Base-by-base conservation (phyloP, 2,113 vertebrate species). In the Gopherus flavomarginatus region DNA sequence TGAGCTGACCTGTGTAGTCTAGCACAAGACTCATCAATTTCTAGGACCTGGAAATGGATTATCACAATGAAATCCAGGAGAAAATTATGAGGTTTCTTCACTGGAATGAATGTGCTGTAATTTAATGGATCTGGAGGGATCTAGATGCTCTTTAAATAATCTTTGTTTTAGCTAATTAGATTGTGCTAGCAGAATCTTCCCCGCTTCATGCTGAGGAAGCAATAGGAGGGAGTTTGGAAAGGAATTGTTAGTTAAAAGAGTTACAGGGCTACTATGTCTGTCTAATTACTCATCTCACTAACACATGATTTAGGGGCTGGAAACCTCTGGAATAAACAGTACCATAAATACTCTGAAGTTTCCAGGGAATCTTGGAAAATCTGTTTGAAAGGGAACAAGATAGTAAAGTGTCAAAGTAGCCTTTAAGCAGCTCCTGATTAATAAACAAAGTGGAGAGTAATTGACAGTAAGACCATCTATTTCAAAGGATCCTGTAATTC, bases 251-350 rank as follows among this genome's bases (percentile, higher is more conserved):
- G 35, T 92, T 94, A 89, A 90, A 96, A 94, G 49, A 59, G 38
- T 62, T 79, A 53, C 44, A 21, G 11, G 78, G 59, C 57, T 87
- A 47, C 77, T 84, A 16, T 77, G 38, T 38, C 42, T 95, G 54
- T 54, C 38, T 91, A 95, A 97, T 97, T 96, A 88, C 69, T 91
- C 82, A 78, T 52, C n/a, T 44, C 13, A 78, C 54, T 89, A 96
- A 79, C 81, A 92, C 53, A 93, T 81, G 87, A 0, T 2, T 13
- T 82, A 88, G 14, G 90, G 81, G 54, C 42, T 83, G 84, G n/a
- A 50, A 92, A 2, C 3, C 6, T 38, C 38, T 91, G 80, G 56
- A 88, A 88, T 54, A 91, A 91, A 81, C 14, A 29, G 22, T 83
- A 95, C 77, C 29, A 35, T 77, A 89, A 72, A 93, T 54, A 47